phyloP scores from a whole-genome alignment of 2,888 invertebrate species.

The Colostygia pectinataria region DNA sequence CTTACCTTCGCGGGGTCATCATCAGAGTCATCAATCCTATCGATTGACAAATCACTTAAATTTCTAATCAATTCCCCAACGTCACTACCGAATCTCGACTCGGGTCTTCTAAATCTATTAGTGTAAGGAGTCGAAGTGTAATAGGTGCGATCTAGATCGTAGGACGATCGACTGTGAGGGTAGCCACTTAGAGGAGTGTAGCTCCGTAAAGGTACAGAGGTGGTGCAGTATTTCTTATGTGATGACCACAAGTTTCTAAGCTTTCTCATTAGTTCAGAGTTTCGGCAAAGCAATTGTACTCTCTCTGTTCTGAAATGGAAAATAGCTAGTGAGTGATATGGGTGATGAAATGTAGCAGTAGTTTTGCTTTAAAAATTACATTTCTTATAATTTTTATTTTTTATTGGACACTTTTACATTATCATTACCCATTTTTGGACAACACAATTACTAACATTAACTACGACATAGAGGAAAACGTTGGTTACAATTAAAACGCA shows the following conservation, averaged over 20 bases:
- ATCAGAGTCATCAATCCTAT: slow-evolving; percentile 69
- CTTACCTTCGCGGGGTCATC: slow-evolving; percentile 72
- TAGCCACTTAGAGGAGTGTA: slow-evolving; percentile 74
- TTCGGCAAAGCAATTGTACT: slow-evolving; percentile 83
- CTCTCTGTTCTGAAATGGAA: slow-evolving; percentile 84
- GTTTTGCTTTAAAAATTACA: slow-evolving; percentile 19
- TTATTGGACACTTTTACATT: slow-evolving; percentile 58
- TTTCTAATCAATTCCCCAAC: slow-evolving; percentile 59
- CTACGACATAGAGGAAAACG: slow-evolving; percentile 13
- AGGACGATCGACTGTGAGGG: slow-evolving; percentile 71
- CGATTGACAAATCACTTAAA: slow-evolving; percentile 70
- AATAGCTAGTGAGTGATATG: slow-evolving; percentile 34
- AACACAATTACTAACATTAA: slow-evolving; percentile 14
- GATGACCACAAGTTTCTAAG: slow-evolving; percentile 84
- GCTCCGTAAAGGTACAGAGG: slow-evolving; percentile 62
- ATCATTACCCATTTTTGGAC: slow-evolving; percentile 63
- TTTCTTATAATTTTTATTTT: slow-evolving; percentile 32
- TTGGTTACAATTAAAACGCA: background rate
- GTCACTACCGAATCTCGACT: slow-evolving; percentile 51
- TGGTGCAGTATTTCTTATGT: slow-evolving; percentile 83
- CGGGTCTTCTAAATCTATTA: slow-evolving; percentile 61
- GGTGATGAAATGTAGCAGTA: slow-evolving; percentile 33
- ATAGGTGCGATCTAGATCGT: slow-evolving; percentile 74
- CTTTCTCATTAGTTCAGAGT: slow-evolving; percentile 84
- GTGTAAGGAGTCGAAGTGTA: slow-evolving; percentile 70